phyloP scores from a whole-genome alignment of 2,113 vertebrate species.

The Pseudolaguvia tuberculata region DNA sequence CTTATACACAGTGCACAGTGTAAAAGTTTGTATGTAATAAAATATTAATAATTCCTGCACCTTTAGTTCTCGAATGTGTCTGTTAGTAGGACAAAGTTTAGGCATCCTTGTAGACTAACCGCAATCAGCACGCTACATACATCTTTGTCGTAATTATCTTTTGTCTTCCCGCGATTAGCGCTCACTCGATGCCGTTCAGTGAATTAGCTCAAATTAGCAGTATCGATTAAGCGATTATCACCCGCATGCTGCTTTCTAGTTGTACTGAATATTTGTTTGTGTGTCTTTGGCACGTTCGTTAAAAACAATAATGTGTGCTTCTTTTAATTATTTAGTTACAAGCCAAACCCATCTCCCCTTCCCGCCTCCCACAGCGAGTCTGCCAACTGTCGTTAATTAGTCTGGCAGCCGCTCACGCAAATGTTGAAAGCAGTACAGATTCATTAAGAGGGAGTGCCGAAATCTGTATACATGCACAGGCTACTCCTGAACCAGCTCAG shows the following conservation, averaged over 20 bases:
- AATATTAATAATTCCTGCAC: background rate
- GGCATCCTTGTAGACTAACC: conserved; percentile 32
- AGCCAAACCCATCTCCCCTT: conserved; percentile 8
- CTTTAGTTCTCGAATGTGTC: background rate
- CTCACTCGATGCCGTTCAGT: conserved; percentile 28
- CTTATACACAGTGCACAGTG: background rate
- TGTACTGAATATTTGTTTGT: conserved; percentile 31
- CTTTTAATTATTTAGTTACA: conserved; percentile 65
- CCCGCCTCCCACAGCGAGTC: conserved; percentile 25
- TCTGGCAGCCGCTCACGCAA: conserved; percentile 45
- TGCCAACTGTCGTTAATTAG: conserved; percentile 64
- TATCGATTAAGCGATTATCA: conserved; percentile 59
- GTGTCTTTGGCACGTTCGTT: conserved; percentile 47
- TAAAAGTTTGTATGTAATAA: conserved; percentile 26
- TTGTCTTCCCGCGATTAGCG: conserved; percentile 38
- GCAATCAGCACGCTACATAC: conserved; percentile 23
- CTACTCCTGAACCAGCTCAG: background rate
- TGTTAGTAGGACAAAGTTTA: conserved; percentile 15
- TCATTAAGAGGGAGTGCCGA: conserved; percentile 51
- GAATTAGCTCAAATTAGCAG: conserved; percentile 51
- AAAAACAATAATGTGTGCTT: conserved; percentile 51
- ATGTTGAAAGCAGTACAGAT: conserved; percentile 40
- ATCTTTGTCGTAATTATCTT: conserved; percentile 43
- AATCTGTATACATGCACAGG: conserved; percentile 19
- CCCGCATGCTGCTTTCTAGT: conserved; percentile 38